Percentiles rank a stretch among this genome's conserved stretches.
These are phyloP conservation scores for Indri indri DNA, from an alignment of 2,113 vertebrate genomes.

Conservation along the genomic window DNA sequence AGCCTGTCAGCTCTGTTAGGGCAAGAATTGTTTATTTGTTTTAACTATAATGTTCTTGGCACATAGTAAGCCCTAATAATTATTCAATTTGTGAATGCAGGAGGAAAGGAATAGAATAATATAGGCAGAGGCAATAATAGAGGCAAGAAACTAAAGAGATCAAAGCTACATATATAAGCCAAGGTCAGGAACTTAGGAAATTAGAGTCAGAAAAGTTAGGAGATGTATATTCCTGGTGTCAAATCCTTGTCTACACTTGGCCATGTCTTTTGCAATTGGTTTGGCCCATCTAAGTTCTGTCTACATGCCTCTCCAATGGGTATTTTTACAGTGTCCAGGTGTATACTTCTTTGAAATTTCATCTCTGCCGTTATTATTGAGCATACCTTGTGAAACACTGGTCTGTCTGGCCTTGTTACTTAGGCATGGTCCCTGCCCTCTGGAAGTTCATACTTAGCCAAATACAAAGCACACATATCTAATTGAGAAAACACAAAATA, in stretches of 20 bases:
- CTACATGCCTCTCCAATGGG: neutral
- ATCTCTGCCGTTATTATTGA: neutral
- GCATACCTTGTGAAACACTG: neutral
- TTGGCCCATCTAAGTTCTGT: neutral
- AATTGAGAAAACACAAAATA: neutral
- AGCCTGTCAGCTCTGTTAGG: conserved; percentile 21
- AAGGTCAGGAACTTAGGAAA: neutral
- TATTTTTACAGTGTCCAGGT: neutral
- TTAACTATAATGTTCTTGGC: conserved; percentile 47
- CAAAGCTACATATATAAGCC: neutral
- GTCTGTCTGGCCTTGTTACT: neutral
- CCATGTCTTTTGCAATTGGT: neutral
- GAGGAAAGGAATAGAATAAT: conserved; percentile 23
- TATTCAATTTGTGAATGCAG: conserved; percentile 10
- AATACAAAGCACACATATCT: neutral
- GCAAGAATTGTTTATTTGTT: conserved; percentile 59
- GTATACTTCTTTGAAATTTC: neutral
- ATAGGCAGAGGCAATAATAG: neutral
- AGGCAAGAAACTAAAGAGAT: neutral
- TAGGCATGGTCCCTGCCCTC: neutral
- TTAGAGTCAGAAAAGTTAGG: neutral
- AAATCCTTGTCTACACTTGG: neutral
- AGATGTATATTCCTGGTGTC: neutral
- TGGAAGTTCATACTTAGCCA: neutral
- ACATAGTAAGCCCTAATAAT: conserved; percentile 39